Conservation (phyloP, 2,113 vertebrate genomes). For the Paratilapia polleni region DNA sequence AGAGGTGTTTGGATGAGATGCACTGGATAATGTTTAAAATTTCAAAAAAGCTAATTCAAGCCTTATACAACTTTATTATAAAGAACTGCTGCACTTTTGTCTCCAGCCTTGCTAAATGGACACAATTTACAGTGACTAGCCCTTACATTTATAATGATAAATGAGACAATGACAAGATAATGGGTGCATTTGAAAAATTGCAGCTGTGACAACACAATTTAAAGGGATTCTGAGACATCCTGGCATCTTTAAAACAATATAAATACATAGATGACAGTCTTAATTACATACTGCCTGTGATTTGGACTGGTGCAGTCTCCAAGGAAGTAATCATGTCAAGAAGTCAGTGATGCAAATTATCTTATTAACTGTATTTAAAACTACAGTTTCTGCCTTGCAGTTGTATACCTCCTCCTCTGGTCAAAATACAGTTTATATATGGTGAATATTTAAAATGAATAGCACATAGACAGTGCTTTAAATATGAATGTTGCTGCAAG, state of each 20-base stretch:
- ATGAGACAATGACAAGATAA: slow-evolving; percentile 5
- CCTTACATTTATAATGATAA: neutral
- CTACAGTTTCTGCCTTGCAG: neutral
- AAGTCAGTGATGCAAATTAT: neutral
- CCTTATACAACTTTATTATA: slow-evolving; percentile 60
- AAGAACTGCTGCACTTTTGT: slow-evolving; percentile 46
- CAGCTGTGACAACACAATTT: slow-evolving; percentile 4
- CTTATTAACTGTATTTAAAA: slow-evolving; percentile 1
- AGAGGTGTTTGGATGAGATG: neutral
- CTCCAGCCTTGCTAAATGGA: slow-evolving; percentile 1
- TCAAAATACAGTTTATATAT: neutral
- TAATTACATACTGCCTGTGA: neutral
- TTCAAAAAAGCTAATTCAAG: slow-evolving; percentile 61
- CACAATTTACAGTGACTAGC: slow-evolving; percentile 16
- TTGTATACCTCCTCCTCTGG: neutral
- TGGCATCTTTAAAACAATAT: slow-evolving; percentile 7
- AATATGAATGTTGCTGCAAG: too few species aligned
- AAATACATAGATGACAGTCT: slow-evolving; percentile 5
- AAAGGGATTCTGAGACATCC: neutral
- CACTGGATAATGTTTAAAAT: slow-evolving; percentile 62
- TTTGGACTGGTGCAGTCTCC: neutral
- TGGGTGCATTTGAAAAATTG: neutral
- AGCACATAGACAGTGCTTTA: neutral
- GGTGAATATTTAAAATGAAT: neutral
- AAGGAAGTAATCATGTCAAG: neutral